A percentile compares a stretch with the other conserved stretches of the same genome.
Evolutionary conservation across 2,113 vertebrate species (phyloP).

Genomic region (Cyanoliseus patagonus): DNA sequence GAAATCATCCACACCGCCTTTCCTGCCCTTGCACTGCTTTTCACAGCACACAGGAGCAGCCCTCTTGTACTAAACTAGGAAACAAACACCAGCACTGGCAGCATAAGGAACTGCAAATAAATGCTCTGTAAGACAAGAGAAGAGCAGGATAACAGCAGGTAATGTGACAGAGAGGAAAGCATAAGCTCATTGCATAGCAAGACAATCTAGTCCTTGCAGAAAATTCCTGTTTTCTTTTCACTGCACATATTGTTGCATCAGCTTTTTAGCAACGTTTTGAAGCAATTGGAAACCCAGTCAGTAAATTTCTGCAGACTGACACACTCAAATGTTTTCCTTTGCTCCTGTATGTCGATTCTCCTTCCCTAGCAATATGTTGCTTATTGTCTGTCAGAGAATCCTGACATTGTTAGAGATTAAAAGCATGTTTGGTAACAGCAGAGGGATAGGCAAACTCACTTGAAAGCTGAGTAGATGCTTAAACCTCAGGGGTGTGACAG

Average conservation of each 20-base stretch:
- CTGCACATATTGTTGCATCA: background rate
- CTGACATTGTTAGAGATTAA: conserved; percentile 19
- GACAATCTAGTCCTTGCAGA: background rate
- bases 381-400: conserved; percentile 13
- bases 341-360: background rate
- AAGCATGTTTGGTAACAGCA: conserved; percentile 33
- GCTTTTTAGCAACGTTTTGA: background rate
- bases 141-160: background rate
- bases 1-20: background rate
- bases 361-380: background rate
- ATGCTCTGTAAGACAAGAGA: background rate
- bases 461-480: conserved; percentile 32
- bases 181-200: background rate
- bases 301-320: conserved; percentile 11
- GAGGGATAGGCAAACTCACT: background rate
- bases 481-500: conserved; percentile 6
- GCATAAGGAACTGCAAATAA: background rate
- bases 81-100: conserved; percentile 4
- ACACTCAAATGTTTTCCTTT: background rate
- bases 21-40: background rate
- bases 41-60: background rate
- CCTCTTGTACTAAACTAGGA: background rate
- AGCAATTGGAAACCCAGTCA: background rate
- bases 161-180: background rate
- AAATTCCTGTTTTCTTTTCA: conserved; percentile 10